A percentile compares a stretch with the other conserved stretches of the same genome.
Conservation (phyloP, 2,113 vertebrate species). For the Hippocampus mohnikei region DNA sequence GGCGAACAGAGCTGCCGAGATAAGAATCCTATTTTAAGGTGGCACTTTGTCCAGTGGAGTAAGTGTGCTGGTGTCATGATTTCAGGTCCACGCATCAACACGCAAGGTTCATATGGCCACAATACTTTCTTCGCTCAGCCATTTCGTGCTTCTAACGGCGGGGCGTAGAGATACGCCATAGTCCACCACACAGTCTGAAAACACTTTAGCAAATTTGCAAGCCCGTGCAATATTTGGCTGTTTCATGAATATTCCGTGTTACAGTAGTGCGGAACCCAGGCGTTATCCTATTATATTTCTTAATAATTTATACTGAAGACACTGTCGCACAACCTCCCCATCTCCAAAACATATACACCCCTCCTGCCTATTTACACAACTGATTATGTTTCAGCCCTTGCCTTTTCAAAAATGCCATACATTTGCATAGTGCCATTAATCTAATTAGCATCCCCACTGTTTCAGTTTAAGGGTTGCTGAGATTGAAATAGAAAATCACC, state of each 20-base stretch:
- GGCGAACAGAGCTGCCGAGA: constrained; percentile 49
- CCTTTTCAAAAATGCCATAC: constrained; percentile 69
- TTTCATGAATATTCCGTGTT: not conserved
- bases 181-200: not conserved
- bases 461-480: constrained; percentile 67
- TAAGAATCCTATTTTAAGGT: constrained; percentile 57
- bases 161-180: not conserved
- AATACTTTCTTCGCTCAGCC: constrained; percentile 28
- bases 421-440: constrained; percentile 78
- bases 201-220: constrained; percentile 10
- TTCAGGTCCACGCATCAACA: constrained; percentile 27
- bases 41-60: constrained; percentile 22
- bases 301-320: constrained; percentile 13
- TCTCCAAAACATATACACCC: constrained; percentile 38
- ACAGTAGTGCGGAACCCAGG: not conserved
- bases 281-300: constrained; percentile 17
- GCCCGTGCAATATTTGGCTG: not conserved
- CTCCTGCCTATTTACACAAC: constrained; percentile 63
- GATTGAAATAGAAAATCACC: constrained; percentile 75
- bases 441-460: constrained; percentile 75
- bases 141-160: constrained; percentile 21
- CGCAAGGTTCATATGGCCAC: constrained; percentile 25
- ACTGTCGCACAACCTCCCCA: constrained; percentile 5
- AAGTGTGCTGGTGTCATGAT: constrained; percentile 44
- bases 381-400: constrained; percentile 61